These are phyloP conservation scores for Anthoscopus minutus DNA, from an alignment of 2,113 vertebrate species.

Conservation along the genomic window DNA sequence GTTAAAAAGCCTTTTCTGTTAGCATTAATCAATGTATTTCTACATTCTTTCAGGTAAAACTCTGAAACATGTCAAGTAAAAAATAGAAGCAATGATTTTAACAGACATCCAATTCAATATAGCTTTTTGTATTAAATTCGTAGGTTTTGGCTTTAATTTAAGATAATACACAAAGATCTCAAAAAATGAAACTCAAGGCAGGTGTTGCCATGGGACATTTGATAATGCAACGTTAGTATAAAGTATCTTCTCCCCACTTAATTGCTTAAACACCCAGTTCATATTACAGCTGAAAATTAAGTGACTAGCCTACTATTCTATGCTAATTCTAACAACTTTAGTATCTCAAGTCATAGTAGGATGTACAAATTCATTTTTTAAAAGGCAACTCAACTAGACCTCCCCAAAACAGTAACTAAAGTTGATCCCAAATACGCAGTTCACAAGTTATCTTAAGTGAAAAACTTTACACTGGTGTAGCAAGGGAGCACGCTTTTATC, in stretches of 20 bases:
- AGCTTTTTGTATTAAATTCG: too few relatives aligned
- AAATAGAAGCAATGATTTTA: not conserved
- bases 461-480: not conserved
- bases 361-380: not conserved
- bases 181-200: not conserved
- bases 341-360: not conserved
- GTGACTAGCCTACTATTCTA: not conserved
- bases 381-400: not conserved
- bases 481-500: not conserved
- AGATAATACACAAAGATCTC: not conserved
- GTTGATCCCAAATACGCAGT: not conserved
- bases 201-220: not conserved
- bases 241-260: not conserved
- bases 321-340: not conserved
- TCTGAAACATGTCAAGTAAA: not conserved
- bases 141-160: not conserved
- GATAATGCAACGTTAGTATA: not conserved
- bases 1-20: slow-evolving; percentile 43
- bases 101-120: not conserved
- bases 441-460: not conserved
- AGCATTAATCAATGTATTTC: not conserved
- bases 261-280: not conserved
- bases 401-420: not conserved
- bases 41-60: not conserved
- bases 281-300: not conserved